Conservation (phyloP, 2,888 invertebrate species). For the Athetis lepigone region DNA sequence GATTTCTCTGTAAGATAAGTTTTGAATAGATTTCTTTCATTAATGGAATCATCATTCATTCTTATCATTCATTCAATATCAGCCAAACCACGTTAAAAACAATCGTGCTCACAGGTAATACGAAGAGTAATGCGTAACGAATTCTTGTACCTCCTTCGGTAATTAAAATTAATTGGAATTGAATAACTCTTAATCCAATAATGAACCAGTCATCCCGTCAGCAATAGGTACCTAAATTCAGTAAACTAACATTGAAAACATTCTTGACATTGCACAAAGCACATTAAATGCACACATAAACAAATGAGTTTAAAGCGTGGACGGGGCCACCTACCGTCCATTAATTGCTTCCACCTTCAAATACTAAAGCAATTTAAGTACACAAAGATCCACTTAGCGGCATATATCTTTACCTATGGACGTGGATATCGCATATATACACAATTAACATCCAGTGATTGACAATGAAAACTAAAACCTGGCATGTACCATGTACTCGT, state of each 20-base stretch:
- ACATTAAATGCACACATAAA: conserved; percentile 58
- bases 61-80: conserved; percentile 7
- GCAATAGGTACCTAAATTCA: neutral
- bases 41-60: conserved; percentile 9
- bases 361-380: conserved; percentile 43
- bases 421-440: conserved; percentile 30
- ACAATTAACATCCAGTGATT: conserved; percentile 60
- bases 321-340: conserved; percentile 47
- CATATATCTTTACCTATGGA: conserved; percentile 16
- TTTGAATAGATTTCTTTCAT: conserved; percentile 14
- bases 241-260: conserved; percentile 18
- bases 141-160: neutral
- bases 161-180: neutral
- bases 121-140: neutral
- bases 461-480: conserved; percentile 38
- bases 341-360: conserved; percentile 39
- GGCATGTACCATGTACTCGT: conserved; percentile 28
- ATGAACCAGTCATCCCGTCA: conserved; percentile 6
- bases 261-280: conserved; percentile 52
- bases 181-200: neutral
- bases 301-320: conserved; percentile 43
- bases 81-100: neutral
- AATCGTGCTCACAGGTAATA: neutral
- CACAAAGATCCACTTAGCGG: conserved; percentile 46
- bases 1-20: conserved; percentile 9